Conservation (phyloP, 2,797 vertebrate species). For the Petrocephalus schoutedeni region DNA sequence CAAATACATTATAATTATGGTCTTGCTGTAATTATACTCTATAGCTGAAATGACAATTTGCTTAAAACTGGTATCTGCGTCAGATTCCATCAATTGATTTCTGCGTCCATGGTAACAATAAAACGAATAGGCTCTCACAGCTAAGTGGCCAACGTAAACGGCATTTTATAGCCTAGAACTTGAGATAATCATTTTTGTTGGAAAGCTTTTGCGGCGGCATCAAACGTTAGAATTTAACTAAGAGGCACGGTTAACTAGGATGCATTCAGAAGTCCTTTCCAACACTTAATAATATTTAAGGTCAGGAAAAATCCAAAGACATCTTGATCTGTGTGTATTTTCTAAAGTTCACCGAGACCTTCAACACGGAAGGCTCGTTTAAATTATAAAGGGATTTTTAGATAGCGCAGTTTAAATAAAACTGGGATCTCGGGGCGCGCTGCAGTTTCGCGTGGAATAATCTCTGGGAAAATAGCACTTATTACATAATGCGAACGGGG, state of each 20-base stretch:
- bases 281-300: background rate
- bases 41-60: background rate
- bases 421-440: background rate
- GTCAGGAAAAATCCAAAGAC: background rate
- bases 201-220: background rate
- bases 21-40: background rate
- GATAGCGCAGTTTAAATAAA: conserved; percentile 38
- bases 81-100: background rate
- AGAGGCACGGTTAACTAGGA: background rate
- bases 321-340: background rate
- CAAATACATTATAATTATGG: too few relatives aligned
- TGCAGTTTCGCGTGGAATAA: conserved; percentile 24
- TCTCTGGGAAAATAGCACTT: conserved; percentile 29
- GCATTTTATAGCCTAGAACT: background rate
- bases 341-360: background rate
- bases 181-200: background rate
- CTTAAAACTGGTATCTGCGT: background rate
- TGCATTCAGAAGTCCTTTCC: background rate
- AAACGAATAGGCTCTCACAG: background rate
- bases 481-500: background rate
- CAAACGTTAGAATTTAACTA: background rate
- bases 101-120: background rate
- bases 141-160: background rate
- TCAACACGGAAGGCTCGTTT: background rate
- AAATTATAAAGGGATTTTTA: conserved; percentile 26